Base-by-base conservation (phyloP, 2,113 vertebrate species). In the Alexandromys fortis region DNA sequence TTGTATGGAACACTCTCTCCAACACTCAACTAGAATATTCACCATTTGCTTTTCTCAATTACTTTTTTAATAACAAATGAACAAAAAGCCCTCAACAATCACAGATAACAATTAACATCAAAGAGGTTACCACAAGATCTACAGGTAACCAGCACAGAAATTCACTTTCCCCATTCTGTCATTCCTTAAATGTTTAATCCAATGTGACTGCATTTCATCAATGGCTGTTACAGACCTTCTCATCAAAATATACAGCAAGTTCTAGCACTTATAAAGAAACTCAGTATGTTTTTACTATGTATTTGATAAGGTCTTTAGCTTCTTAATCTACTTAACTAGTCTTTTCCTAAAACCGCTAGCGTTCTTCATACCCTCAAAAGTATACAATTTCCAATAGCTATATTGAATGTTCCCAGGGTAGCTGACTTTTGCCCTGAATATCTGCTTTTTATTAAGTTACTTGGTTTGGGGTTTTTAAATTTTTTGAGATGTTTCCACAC, bases 401-500 rank as follows among this genome's bases (percentile, higher is more conserved):
- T 3, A 2, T 8, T 79, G 45, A 19, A 70, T 78, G 89, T 2
- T 90, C 4, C 4, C 49, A 52, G 7, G 9, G 33, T 42, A 1
- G n/a, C 52, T 92, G 33, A 70, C 17, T 89, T 95, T 78, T 87
- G 10, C 83, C 70, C n/a, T 94, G 42, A 45, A 14, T 21, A 73
- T 87, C 65, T 90, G 65, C 28, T 95, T 94, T 96, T 86, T 67
- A 72, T 92, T 90, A 95, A 96, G 65, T 92, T 90, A 89, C 45
- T 72, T 79, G 52, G 89, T 28, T 95, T 95, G 19, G 47, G 52
- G 45, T 65, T 38, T 38, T 73, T 72, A 21, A 19, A 17, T 13
- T 82, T 58, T 97, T 75, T 55, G 47, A 86, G 86, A 90, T 77
- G 5, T 47, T 73, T 91, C 78, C 67, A 26, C 5, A 79, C 7